Evolutionary conservation across 1,140 invertebrate genomes (phyloP), one percentile per base, ranked within the genome.

Genomic region (Macrotrachela quadricornifera): DNA sequence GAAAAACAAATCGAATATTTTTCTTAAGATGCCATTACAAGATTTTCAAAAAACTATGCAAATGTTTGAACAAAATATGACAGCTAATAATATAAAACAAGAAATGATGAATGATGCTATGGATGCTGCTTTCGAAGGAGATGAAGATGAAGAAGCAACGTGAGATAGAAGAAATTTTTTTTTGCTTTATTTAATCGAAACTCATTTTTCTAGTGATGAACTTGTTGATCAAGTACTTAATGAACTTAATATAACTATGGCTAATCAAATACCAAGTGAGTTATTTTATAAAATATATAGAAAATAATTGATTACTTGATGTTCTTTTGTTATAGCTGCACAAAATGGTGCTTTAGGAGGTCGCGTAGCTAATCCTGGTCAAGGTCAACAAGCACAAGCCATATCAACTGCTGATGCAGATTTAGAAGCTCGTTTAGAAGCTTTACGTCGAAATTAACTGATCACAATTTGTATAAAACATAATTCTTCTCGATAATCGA

Each of bases 51-150:
- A 86, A 66, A 99, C 99, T 61, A 78, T 97, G 64, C 82, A 87
- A 76, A 92, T 99, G 65, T 99, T 99, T 76, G 92, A 99, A 70
- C 95, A 94, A 63, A 92, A 99, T 65, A 90, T 87, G 0, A 91
- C 96, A 73, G 95, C 99, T 55, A 99, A 99, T 92, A 92, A 97
- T 66, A 97, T 99, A 91, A 99, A 99, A 65, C 92, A 99, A 72
- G 94, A 99, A 73, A 91, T 99, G 77, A 97, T 99, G 80, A 92
- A 90, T 70, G 94, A 99, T 72, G 91, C 86, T 10, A 96, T 97
- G 62, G 94, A 99, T 70, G 92, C 96, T 73, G 92, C 91, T 3
- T 90, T 97, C 80, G 92, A 87, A 58, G 88, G 80, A 41, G 92
- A 99, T 67, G 92, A 97, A 70, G 90, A 95, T 66, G 92, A 97